Base-by-base conservation (phyloP, 2,888 invertebrate species). In the Sipha maydis region DNA sequence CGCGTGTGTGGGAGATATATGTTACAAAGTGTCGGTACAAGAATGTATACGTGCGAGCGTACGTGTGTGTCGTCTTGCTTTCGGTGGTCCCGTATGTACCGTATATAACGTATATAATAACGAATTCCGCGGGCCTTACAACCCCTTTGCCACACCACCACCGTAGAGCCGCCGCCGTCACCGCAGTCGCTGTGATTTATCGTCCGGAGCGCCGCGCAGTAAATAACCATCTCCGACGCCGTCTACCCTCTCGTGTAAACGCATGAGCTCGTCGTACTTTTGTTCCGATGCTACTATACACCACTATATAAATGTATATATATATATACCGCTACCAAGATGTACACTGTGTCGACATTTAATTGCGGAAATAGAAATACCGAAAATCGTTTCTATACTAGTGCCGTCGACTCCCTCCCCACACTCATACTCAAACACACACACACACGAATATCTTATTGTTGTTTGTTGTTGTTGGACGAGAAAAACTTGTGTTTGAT, bases 171-270 rank as follows among this genome's bases (percentile, higher is more conserved):
- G 54, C 19, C 73, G 73, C 41, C 71, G 71, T 83, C 71, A n/a
- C 71, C 83, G 83, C 83, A 73, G 73, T 38, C 83, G 76, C 86
- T 8, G 86, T 86, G 86, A 86, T 86, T 86, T 86, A 86, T 86
- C 86, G 86, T 61, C 28, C 79, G 73, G 78, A 54, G 56, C 86
- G 86, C 80, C 34, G 61, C 21, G 80, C 86, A 80, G 86, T 86
- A 86, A 86, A 86, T 86, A 86, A 86, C 86, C 73, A 41, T 19
- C 79, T 19, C 21, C 73, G 54, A 1, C 61, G 31, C 21, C 77
- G n/a, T 56, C 54, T 34, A 31, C 77, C 67, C 56, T 48, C 73
- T 34, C 48, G n/a, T 14, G 48, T 69, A 38, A 14, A 9, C 41
- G 28, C 84, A n/a, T 21, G 7, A 28, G 21, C 61, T 38, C n/a